phyloP scores from a whole-genome alignment of 92 coral and sea anemone genomes.

The Pocillopora grandis region DNA sequence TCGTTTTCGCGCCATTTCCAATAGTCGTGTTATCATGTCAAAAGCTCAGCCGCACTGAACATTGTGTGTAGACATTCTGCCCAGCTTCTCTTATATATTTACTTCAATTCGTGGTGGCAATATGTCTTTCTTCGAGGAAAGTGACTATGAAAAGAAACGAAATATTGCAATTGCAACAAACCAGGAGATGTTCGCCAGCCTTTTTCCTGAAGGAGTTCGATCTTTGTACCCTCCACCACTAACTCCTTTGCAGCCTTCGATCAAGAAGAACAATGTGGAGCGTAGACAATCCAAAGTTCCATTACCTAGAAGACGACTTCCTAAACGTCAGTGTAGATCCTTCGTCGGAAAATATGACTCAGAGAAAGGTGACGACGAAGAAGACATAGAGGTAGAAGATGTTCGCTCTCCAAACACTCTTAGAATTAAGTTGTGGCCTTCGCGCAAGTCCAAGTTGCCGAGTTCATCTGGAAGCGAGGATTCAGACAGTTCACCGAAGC shows the following conservation, averaged over 20 bases:
- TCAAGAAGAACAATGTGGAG: not conserved
- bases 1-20: no score
- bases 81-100: no score
- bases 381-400: conserved; percentile 56
- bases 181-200: conserved; percentile 64
- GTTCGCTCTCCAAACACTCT: conserved; percentile 57
- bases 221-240: not conserved
- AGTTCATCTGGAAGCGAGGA: conserved; percentile 28
- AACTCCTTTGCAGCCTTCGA: conserved; percentile 2
- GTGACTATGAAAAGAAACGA: conserved; percentile 78
- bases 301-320: conserved; percentile 68
- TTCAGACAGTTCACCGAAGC: conserved; percentile 21
- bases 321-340: conserved; percentile 72
- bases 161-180: conserved; percentile 78
- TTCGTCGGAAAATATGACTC: conserved; percentile 40
- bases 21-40: no score
- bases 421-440: conserved; percentile 60
- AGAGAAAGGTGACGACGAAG: conserved; percentile 38
- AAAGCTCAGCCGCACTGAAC: no score
- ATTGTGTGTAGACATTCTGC: no score
- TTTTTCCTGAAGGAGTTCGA: conserved; percentile 67
- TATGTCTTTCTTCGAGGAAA: conserved; percentile 21
- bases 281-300: conserved; percentile 14
- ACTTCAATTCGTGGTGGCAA: no score
- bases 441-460: not conserved